Evolutionary conservation across 2,888 invertebrate genomes (phyloP).

Genomic region (Drosophila ustulata): DNA sequence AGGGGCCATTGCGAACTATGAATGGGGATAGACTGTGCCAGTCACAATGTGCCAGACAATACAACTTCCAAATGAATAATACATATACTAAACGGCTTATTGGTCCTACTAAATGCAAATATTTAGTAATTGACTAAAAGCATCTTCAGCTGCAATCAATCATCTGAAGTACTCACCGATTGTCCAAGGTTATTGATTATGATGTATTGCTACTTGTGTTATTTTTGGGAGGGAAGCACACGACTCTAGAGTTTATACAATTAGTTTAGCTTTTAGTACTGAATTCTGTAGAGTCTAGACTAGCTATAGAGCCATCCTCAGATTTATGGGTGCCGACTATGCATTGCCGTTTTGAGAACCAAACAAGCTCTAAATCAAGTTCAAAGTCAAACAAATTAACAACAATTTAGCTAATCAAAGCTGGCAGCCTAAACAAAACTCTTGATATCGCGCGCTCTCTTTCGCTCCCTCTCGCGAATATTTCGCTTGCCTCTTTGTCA

Average conservation of each 20-base stretch:
- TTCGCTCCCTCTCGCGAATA: too few species aligned
- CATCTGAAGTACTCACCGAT: neutral
- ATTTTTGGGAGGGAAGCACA: constrained; percentile 4
- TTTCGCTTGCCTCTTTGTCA: too few species aligned
- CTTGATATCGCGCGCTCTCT: neutral
- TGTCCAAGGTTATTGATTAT: constrained; percentile 14
- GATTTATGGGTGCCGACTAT: constrained; percentile 40
- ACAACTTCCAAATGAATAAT: neutral
- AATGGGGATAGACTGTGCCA: constrained; percentile 49
- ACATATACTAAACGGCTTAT: neutral
- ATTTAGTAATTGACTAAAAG: neutral
- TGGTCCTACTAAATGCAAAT: neutral
- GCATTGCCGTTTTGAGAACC: constrained; percentile 40
- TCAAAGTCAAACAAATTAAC: constrained; percentile 79
- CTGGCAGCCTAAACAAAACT: constrained; percentile 43
- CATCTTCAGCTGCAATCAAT: neutral
- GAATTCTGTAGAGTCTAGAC: neutral
- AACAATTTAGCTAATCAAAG: constrained; percentile 71
- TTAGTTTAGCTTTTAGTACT: neutral
- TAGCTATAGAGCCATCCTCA: constrained; percentile 12
- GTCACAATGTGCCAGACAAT: constrained; percentile 19
- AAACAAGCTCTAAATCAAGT: constrained; percentile 78
- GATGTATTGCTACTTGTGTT: constrained; percentile 10
- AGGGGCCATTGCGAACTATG: constrained; percentile 50
- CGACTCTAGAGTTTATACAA: neutral